Evolutionary conservation across 2,888 invertebrate species (phyloP).

Genomic region (Crossocerus cetratus): DNA sequence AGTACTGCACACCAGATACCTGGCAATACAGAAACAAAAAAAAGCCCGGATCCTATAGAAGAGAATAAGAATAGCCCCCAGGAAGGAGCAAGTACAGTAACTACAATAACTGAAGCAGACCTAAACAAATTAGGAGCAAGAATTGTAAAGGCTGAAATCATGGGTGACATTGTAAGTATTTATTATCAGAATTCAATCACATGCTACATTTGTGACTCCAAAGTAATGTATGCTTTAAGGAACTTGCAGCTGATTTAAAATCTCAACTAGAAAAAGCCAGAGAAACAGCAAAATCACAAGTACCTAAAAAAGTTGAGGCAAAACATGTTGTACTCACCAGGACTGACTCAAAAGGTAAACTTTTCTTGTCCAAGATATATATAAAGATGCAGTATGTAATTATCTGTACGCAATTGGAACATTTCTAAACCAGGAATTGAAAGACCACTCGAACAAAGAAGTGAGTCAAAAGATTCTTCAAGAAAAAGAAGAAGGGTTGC

Average conservation of each 20-base stretch:
- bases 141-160: slow-evolving; percentile 95
- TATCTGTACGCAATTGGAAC: not conserved
- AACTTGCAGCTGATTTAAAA: slow-evolving; percentile 85
- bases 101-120: slow-evolving; percentile 84
- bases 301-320: slow-evolving; percentile 16
- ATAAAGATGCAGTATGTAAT: not conserved
- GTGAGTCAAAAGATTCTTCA: slow-evolving; percentile 64
- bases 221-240: slow-evolving; percentile 65
- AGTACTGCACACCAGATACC: not conserved
- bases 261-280: slow-evolving; percentile 85
- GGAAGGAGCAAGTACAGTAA: slow-evolving; percentile 3
- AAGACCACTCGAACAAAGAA: slow-evolving; percentile 80
- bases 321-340: slow-evolving; percentile 82
- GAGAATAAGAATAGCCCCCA: not conserved
- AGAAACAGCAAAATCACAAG: slow-evolving; percentile 71
- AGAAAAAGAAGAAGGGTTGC: slow-evolving; percentile 80
- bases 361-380: not conserved
- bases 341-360: slow-evolving; percentile 80
- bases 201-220: not conserved
- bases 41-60: too few species aligned
- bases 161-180: slow-evolving; percentile 84
- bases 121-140: slow-evolving; percentile 94
- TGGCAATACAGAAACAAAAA: too few species aligned
- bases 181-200: not conserved
- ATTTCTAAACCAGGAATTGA: slow-evolving; percentile 77